Evolutionary conservation across 2,888 invertebrate genomes (phyloP).

Genomic region (Cheilosia urbana): DNA sequence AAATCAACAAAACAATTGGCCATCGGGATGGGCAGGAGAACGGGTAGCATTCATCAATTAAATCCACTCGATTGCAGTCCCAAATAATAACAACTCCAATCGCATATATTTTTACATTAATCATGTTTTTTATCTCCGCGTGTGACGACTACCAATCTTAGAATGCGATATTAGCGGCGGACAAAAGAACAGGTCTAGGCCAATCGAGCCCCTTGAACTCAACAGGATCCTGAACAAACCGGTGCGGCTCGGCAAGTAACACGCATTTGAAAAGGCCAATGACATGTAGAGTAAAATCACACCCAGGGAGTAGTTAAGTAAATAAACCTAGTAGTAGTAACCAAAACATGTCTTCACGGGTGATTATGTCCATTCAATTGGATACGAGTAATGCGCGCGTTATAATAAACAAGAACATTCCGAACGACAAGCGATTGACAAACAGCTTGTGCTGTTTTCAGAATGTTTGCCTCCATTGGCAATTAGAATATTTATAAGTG

Average conservation of each 20-base stretch:
- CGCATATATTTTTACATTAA: constrained; percentile 10
- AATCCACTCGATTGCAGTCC: constrained; percentile 5
- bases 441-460: not conserved
- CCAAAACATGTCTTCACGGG: constrained; percentile 19
- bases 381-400: not conserved
- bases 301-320: not conserved
- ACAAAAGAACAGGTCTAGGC: constrained; percentile 33
- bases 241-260: constrained; percentile 1
- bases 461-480: constrained; percentile 17
- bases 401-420: not conserved
- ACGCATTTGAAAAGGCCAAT: constrained; percentile 25
- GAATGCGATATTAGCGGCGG: not conserved
- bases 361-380: constrained; percentile 16
- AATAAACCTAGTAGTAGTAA: not conserved
- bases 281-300: not conserved
- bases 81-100: not conserved
- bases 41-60: constrained; percentile 1
- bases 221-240: constrained; percentile 45
- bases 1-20: not conserved
- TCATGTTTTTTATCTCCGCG: constrained; percentile 16
- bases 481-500: not conserved
- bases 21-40: not conserved
- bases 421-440: not conserved
- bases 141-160: not conserved
- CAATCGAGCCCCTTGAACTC: constrained; percentile 30